Percentiles rank a stretch among this genome's conserved stretches.
These are phyloP conservation scores for Cryptosula pallasiana DNA, from an alignment of 2,888 invertebrate genomes.

Conservation along the genomic window DNA sequence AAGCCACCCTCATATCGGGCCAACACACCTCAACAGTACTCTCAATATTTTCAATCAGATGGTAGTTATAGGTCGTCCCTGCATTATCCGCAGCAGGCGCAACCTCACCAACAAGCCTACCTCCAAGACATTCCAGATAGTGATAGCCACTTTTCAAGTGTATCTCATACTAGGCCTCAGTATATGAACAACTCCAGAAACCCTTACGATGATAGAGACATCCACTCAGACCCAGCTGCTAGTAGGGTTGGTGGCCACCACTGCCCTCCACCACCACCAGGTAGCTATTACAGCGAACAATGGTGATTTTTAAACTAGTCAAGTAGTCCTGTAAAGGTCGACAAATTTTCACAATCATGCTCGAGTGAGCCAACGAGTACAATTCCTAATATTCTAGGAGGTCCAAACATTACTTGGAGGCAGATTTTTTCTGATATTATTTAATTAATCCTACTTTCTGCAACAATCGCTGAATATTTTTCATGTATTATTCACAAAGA, in stretches of 20 bases:
- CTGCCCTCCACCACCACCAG: constrained; percentile 11
- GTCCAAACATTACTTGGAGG: background rate
- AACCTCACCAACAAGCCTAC: background rate
- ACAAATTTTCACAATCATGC: background rate
- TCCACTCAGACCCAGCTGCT: constrained; percentile 11
- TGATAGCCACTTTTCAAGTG: constrained; percentile 24
- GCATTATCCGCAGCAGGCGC: background rate
- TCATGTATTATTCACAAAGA: background rate
- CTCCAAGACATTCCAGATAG: background rate
- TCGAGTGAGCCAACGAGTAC: too few relatives aligned
- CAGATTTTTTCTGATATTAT: background rate
- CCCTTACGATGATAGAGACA: constrained; percentile 21
- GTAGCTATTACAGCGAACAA: constrained; percentile 22
- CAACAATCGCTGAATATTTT: background rate
- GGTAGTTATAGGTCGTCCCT: constrained; percentile 19
- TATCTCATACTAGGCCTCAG: constrained; percentile 8
- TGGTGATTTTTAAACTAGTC: constrained; percentile 10
- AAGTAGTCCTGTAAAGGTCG: background rate
- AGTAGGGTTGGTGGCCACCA: constrained; percentile 20
- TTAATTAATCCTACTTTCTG: background rate
- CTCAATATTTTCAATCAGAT: constrained; percentile 15
- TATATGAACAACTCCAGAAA: constrained; percentile 21
- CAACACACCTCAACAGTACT: background rate
- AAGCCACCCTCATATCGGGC: background rate
- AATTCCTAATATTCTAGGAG: background rate